Evolutionary conservation across 2,113 vertebrate genomes (phyloP).

Genomic region (Misgurnus mizolepis): DNA sequence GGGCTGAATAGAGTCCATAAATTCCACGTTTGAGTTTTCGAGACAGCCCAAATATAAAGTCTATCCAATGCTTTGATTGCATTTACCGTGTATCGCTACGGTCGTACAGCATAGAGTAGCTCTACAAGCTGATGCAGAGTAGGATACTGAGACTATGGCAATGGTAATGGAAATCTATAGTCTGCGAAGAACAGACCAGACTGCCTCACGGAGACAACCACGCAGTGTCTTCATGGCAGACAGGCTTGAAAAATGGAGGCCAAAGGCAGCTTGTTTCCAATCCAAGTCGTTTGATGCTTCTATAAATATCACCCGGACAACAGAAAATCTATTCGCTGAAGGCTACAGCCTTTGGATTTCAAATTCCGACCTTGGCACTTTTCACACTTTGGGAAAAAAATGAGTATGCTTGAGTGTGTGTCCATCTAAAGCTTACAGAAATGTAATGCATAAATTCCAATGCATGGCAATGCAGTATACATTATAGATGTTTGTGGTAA

Average conservation of each 20-base stretch:
- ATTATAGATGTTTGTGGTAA: not conserved
- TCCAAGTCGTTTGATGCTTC: conserved; percentile 49
- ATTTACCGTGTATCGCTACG: conserved; percentile 26
- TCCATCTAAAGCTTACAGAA: not conserved
- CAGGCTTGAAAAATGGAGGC: conserved; percentile 49
- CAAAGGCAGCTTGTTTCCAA: conserved; percentile 51
- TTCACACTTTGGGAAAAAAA: conserved; percentile 2
- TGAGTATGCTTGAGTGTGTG: not conserved
- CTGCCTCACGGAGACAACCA: conserved; percentile 46
- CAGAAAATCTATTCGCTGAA: conserved; percentile 53
- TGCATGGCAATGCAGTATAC: not conserved
- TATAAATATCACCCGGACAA: conserved; percentile 63
- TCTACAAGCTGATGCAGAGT: not conserved
- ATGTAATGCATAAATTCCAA: not conserved
- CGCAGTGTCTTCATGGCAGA: conserved; percentile 41
- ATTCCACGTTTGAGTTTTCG: conserved; percentile 3
- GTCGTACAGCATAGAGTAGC: conserved; percentile 13
- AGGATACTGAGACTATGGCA: conserved; percentile 3
- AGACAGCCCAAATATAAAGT: conserved; percentile 13
- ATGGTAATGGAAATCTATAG: conserved; percentile 58
- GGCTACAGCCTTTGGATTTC: conserved; percentile 43
- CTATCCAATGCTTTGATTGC: conserved; percentile 31
- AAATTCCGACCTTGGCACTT: conserved; percentile 48
- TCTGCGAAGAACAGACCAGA: not conserved
- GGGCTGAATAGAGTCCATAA: conserved; percentile 2